phyloP scores from a whole-genome alignment of 2,888 invertebrate species.

The Hyppa rectilinea region DNA sequence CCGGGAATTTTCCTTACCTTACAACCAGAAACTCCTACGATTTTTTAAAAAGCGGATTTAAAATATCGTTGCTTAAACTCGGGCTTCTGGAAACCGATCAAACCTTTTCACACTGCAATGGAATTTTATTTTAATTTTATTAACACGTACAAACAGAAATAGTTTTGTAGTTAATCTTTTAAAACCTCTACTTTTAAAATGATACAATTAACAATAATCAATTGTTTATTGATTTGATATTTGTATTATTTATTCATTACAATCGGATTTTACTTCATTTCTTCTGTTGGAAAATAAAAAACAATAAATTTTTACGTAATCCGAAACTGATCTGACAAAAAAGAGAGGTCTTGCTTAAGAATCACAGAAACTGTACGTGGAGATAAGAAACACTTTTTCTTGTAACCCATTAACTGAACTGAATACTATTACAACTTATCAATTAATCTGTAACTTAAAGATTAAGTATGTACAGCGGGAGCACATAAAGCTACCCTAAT shows the following conservation, averaged over 20 bases:
- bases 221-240: not conserved
- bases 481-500: too few species aligned
- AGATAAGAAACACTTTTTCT: slow-evolving; percentile 1
- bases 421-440: not conserved
- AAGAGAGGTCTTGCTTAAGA: slow-evolving; percentile 15
- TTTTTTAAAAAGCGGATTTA: not conserved
- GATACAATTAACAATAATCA: too few species aligned
- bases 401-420: slow-evolving; percentile 8
- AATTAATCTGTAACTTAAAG: not conserved
- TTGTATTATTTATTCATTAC: not conserved
- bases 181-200: not conserved
- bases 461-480: not conserved
- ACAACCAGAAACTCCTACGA: not conserved
- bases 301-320: not conserved
- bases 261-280: not conserved
- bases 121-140: too few species aligned
- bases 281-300: not conserved
- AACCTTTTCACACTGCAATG: not conserved
- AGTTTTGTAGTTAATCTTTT: not conserved
- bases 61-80: not conserved
- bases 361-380: not conserved
- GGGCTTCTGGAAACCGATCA: not conserved
- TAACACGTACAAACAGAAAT: not conserved
- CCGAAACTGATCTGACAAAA: slow-evolving; percentile 9
- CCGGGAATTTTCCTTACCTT: slow-evolving; percentile 4